Percentiles rank a stretch among this genome's conserved stretches.
These are phyloP conservation scores for Drosophila lowei DNA, from an alignment of 1,140 invertebrate genomes.

Conservation along the genomic window DNA sequence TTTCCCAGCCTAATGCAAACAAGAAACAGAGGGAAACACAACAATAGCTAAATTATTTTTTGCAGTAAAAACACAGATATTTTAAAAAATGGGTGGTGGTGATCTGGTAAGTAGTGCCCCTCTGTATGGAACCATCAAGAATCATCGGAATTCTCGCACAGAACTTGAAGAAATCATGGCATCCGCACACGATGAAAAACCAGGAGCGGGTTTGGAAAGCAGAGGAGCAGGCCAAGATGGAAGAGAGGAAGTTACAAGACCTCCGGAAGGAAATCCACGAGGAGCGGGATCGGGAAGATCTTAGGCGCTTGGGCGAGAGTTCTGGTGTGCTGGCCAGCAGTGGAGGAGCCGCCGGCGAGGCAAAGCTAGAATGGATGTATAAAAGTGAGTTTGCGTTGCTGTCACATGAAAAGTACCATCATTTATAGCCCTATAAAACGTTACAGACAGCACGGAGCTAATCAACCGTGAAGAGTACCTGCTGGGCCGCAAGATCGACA, in stretches of 20 bases:
- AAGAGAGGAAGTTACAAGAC: conserved; percentile 88
- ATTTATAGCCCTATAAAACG: not conserved
- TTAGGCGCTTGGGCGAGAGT: conserved; percentile 86
- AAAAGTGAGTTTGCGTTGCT: conserved; percentile 84
- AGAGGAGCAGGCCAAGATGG: conserved; percentile 88
- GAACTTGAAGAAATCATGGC: conserved; percentile 92
- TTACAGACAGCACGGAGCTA: conserved; percentile 61
- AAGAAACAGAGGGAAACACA: conserved; percentile 37
- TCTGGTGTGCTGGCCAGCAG: conserved; percentile 84
- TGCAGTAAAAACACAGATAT: not conserved
- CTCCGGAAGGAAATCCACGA: conserved; percentile 87
- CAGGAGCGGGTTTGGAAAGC: conserved; percentile 91
- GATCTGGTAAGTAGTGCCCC: conserved; percentile 84
- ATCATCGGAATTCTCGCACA: conserved; percentile 47
- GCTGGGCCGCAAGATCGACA: conserved; percentile 92
- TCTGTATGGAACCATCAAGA: not conserved
- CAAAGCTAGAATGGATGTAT: conserved; percentile 96
- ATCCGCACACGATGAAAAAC: conserved; percentile 90
- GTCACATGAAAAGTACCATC: too few relatives aligned
- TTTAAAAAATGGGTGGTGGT: conserved; percentile 84
- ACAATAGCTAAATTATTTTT: conserved; percentile 17
- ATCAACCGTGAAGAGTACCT: conserved; percentile 95
- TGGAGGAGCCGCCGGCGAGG: conserved; percentile 83
- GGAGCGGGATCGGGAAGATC: conserved; percentile 87
- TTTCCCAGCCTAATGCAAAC: too few relatives aligned